Base-by-base conservation (phyloP, 2,113 vertebrate genomes). In the Tympanuchus pallidicinctus region DNA sequence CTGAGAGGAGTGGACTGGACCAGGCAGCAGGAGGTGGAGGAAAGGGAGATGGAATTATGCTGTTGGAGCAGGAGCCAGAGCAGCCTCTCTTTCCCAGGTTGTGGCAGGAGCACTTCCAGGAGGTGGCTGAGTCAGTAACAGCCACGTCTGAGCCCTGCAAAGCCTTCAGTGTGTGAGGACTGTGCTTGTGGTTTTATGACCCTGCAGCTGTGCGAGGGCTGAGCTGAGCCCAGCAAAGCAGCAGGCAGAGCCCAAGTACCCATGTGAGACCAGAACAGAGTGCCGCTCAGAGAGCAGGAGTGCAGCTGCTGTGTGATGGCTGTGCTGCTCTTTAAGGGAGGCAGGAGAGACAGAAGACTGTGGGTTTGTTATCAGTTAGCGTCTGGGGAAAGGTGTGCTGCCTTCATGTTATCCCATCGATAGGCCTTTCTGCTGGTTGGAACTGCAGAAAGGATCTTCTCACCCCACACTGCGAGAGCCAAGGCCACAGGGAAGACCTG, bases 401-500 rank as follows among this genome's bases (percentile, higher is more conserved):
- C 48, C 57, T 82, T 60, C 43, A 28, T 3, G 16, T 5, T 65
- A 24, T 27, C 54, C 71, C 21, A 28, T 5, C 6, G 2, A 25
- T 38, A 69, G 36, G 25, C 60, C 21, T 74, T 91, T 71, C 25
- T 42, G n/a, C 80, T 42, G 43, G 15, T 14, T 47, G 36, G 48
- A 76, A 28, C 56, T 3, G 8, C 4, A 17, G 0, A 3, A 1
- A 65, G 32, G 17, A 50, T 70, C 38, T 72, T 45, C 67, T 81
- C 59, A 40, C 61, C 72, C 45, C 48, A 13, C 59, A 3, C 27
- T 21, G 48, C 40, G 11, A 52, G 47, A 57, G 45, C 69, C 0
- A 0, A 22, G 19, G 10, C 0, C 0, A 45, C 75, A 77, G 76
- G 78, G 64, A 56, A 77, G 47, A 42, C 56, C 34, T 2, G 36